Evolutionary conservation across 2,113 vertebrate genomes (phyloP), one percentile per base, ranked within the genome.

Genomic region (Entelurus aequoreus): DNA sequence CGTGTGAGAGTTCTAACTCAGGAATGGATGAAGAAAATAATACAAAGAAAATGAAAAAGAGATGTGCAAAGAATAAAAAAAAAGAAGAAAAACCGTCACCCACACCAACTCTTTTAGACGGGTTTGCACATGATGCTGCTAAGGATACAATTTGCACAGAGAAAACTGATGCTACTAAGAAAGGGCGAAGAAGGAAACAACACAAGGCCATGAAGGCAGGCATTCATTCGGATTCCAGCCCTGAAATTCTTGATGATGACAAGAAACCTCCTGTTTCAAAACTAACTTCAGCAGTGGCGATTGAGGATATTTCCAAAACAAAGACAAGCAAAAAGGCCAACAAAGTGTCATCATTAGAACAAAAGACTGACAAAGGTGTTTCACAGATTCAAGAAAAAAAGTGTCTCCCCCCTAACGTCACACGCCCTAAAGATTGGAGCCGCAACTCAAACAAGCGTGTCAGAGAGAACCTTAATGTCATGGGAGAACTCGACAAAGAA

Each of bases 131-230:
- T 68, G 66, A 69, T 37, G 37, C 2, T 54, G 71, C 63, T 7
- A 56, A 81, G 36, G 79, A 35, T 38, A 81, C 40, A 66, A 21
- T 72, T 77, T 81, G 79, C 66, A 78, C 71, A 51, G 84, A 85
- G 38, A 71, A 80, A 72, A 68, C 75, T 64, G n/a, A 40, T 57
- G 51, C 64, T 59, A 54, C 65, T 63, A 80, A 85, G 67, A 82
- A 79, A 70, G 80, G 81, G 7, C 79, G 75, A 47, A 80, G 71
- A 75, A 76, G 68, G 64, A 82, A 72, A 68, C 78, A 79, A 82
- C 58, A 71, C 48, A 75, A 65, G 51, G 52, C 62, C 19, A 54
- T 64, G 8, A 63, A 69, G 53, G 58, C 37, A 51, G 59, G n/a
- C 65, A 62, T 62, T n/a, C 61, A 61, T 51, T 35, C 16, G 59